Evolutionary conservation across 2,888 invertebrate genomes (phyloP), one percentile per base, ranked within the genome.

Genomic region (Caenorhabditis sp.): DNA sequence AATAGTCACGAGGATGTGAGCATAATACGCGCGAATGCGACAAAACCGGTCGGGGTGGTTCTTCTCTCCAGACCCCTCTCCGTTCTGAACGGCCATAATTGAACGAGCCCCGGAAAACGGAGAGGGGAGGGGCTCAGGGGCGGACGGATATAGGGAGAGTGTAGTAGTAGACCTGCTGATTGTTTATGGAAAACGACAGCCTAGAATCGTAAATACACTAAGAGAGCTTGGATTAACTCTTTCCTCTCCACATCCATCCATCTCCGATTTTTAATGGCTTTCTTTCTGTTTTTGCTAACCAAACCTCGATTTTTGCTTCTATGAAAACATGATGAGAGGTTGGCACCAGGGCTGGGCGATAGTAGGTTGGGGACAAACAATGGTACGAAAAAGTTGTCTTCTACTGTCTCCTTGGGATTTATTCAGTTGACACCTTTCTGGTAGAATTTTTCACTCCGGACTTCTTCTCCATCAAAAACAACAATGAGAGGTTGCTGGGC

Each of bases 131-230:
- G 49, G 58, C 68, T 54, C 58, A 68, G n/a, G n/a, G n/a, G n/a
- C n/a, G 66, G 51, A 58, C 49, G 75, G 76, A 76, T 76, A 76
- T 68, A 44, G 28, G 74, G 56, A 56, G n/a, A n/a, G n/a, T n/a
- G 51, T 10, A n/a, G 35, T n/a, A 35, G 51, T 56, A 61, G 59
- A 79, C 79, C 79, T 79, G 79, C 79, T 79, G 79, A 79, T 79
- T 79, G 79, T 79, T 79, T 79, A 79, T 79, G 70, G 70, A 63
- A 79, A 79, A 79, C 56, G 64, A 58, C 66, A 41, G 56, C 61
- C 4, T 14, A 54, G 41, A 35, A 44, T 63, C 70, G 47, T 70
- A 77, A 70, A 77, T 77, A 68, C 28, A 63, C 22, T 19, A 38
- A 59, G 58, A 76, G 49, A 63, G 66, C 63, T 54, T 79, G 63